Base-by-base conservation (phyloP, 1,140 invertebrate genomes). In the Uloborus diversus region DNA sequence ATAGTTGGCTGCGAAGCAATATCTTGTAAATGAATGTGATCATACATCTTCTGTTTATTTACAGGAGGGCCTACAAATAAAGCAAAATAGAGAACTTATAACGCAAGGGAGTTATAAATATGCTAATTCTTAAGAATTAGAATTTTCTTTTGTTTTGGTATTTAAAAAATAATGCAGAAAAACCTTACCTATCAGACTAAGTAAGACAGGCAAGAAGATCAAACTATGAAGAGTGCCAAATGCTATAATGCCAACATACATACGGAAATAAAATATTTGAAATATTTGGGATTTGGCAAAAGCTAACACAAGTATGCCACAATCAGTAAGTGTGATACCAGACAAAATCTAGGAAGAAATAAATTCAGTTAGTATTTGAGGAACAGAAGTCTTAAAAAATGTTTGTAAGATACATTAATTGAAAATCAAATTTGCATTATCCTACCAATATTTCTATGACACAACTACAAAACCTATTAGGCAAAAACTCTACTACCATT, bases 241-340 rank as follows among this genome's bases (percentile, higher is more conserved):
- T 4, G 89, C 33, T 1, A 91, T 90, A 69, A 90, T 90, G 32
- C 88, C 87, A 17, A 90, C 81, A 83, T 90, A 91, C 90, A 90
- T 90, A 27, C 90, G 85, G 84, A 90, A 90, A 83, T 91, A 90
- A 82, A 89, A 91, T 27, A 90, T 86, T 81, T 89, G 86, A 84
- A 90, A 90, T 49, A 90, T 85, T 84, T 90, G 89, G 9, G 89
- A 90, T 81, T 91, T 89, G 35, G 90, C 88, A 83, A 90, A 90
- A 0, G 88, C 90, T 57, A 91, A 83, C 5, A 91, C 86, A 35
- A 89, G 84, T 59, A 90, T 88, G 28, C 90, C 90, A 70, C 87
- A 86, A 80, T 90, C 90, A 14, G 90, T 91, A 23, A 90, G 81
- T 4, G 90, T 91, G 33, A 90, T 91, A 61, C 90, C 90, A 81